Conservation (phyloP, 1,140 invertebrate species). For the Diachasmimorpha longicaudata region DNA sequence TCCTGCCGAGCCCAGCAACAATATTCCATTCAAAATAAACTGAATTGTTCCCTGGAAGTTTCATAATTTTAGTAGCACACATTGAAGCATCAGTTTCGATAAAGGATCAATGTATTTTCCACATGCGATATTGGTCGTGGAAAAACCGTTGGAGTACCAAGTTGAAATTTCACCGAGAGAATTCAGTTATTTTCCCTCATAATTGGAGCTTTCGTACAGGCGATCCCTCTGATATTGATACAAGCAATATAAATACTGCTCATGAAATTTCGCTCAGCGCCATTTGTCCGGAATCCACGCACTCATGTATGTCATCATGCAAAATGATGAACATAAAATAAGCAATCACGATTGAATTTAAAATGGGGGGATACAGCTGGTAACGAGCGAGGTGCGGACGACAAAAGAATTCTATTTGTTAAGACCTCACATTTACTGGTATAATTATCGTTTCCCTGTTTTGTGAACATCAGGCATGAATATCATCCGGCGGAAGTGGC, state of each 20-base stretch:
- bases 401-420: not conserved
- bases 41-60: not conserved
- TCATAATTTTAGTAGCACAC: not conserved
- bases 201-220: not conserved
- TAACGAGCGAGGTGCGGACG: too few species aligned
- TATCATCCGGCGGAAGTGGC: slow-evolving; percentile 23
- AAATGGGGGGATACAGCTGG: too few species aligned
- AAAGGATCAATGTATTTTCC: not conserved
- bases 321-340: too few species aligned
- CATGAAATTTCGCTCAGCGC: too few species aligned
- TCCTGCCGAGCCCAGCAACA: not conserved
- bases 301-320: too few species aligned
- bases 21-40: not conserved
- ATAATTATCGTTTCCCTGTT: not conserved
- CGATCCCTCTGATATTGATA: not conserved
- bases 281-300: too few species aligned
- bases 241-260: not conserved
- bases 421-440: not conserved
- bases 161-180: not conserved
- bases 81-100: not conserved
- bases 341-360: too few species aligned
- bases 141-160: not conserved
- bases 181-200: not conserved
- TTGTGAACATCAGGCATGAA: not conserved
- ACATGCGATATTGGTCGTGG: not conserved